Evolutionary conservation across 1,140 invertebrate genomes (phyloP), one percentile per base, ranked within the genome.

Genomic region (Trachymyrmex cornetzi): DNA sequence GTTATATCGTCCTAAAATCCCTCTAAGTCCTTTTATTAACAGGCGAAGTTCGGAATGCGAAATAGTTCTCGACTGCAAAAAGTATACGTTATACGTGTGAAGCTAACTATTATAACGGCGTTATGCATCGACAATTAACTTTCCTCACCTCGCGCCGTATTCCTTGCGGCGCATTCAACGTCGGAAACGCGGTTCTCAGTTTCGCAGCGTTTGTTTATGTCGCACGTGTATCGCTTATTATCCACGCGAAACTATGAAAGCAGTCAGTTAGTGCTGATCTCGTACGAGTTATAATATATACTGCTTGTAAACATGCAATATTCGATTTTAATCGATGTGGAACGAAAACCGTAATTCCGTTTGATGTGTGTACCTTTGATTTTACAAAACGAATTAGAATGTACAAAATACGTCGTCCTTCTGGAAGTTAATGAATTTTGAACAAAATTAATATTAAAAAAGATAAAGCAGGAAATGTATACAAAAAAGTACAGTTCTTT

Each of bases 101-200:
- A 22, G 57, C 38, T 22, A 75, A 69, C 44, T 27, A n/a, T 24
- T 53, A 27, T 55, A 44, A 12, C 67, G 24, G 24, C 57, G 69
- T 84, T 75, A 75, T 75, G 80, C 80, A 75, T 84, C 80, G 69
- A 74, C 80, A 75, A 75, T 84, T 84, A 84, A 84, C 80, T 75
- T 61, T 75, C 55, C 67, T 74, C 55, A 50, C 24, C 69, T 75
- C 9, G 24, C 67, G 38, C 7, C 12, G 38, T 61, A 74, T 44
- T 38, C 38, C 14, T 30, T 44, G 57, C n/a, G 38, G 38, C 19
- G 69, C 44, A 63, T 61, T 74, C 44, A 44, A 34, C 55, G 38
- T 1, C 22, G 12, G 64, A 71, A 57, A 66, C 14, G 5, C 55
- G 34, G 1, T 44, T 84, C 38, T 75, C 72, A 24, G 53, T 59